Base-by-base conservation (phyloP, 2,797 vertebrate genomes). In the Aeoliscus strigatus region DNA sequence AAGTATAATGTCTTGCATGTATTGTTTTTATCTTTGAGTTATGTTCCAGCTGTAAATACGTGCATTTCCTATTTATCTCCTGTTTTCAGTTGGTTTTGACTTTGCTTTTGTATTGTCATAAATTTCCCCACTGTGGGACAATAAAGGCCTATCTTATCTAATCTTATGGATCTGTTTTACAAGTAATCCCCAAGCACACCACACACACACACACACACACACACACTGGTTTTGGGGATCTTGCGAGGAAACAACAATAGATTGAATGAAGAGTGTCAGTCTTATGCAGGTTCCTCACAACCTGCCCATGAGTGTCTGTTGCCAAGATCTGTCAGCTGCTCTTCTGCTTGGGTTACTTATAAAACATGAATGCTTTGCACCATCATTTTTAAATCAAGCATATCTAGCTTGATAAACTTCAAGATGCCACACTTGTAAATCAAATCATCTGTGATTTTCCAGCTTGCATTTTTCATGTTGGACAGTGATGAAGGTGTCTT, bases 231-330 rank as follows among this genome's bases (percentile, higher is more conserved):
- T 66, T 55, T 42, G 16, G 9, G 21, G 11, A 47, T 17, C 70
- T 78, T 78, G 64, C 58, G 69, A 73, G 66, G 68, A 39, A 70
- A 77, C 60, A 66, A 46, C 27, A 31, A 37, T 25, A 55, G 17
- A 43, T 27, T 16, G 18, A 21, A 28, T 37, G 26, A 14, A 27
- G 24, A 40, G 27, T 44, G 41, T 43, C 54, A 17, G 35, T 14
- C 36, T 55, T 14, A 64, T 34, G 32, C 61, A 60, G 49, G 18
- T 14, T 18, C 23, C 39, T 45, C 18, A 51, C 27, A 52, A 29
- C 24, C 29, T 35, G 26, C 27, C 41, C 35, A 29, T 33, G 30
- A 12, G 26, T 18, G 27, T 55, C 12, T 26, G 51, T 43, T 46
- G 37, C 34, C 27, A 3, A 6, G 3, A 39, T 60, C 40, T 53